These are phyloP conservation scores for Entelurus aequoreus DNA, from an alignment of 2,113 vertebrate species.

Conservation along the genomic window DNA sequence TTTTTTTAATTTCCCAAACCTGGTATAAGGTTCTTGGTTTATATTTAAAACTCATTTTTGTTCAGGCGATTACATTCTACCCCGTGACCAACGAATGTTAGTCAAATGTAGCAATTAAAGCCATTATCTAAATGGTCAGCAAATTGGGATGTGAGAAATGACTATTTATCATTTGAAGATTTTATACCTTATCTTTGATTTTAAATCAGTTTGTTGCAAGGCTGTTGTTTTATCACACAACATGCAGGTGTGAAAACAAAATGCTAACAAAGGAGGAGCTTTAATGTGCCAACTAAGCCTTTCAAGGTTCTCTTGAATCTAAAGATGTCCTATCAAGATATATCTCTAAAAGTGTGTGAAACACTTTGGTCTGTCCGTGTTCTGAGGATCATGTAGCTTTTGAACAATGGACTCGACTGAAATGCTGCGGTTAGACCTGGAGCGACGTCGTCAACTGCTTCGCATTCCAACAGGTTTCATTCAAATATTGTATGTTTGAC, in stretches of 20 bases:
- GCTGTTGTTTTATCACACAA: background rate
- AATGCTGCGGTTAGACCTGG: conserved; percentile 31
- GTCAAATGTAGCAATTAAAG: background rate
- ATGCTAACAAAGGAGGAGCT: background rate
- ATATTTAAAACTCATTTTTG: background rate
- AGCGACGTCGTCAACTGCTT: conserved; percentile 51
- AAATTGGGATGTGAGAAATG: background rate
- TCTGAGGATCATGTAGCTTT: conserved; percentile 17
- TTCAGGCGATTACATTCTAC: background rate
- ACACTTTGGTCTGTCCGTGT: conserved; percentile 11
- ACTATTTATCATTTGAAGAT: background rate
- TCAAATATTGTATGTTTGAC: conserved; percentile 68
- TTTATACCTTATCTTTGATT: background rate
- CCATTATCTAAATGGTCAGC: background rate
- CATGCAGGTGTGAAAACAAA: background rate
- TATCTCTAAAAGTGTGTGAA: conserved; percentile 3
- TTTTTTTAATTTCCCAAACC: background rate
- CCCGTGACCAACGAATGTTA: background rate
- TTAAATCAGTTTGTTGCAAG: background rate
- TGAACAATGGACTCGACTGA: conserved; percentile 25
- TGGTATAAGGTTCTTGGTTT: too few relatives aligned
- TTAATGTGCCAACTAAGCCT: background rate
- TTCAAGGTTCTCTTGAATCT: conserved; percentile 2
- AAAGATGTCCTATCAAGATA: background rate
- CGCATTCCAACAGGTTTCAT: conserved; percentile 63